Percentiles rank a stretch among this genome's conserved stretches.
Conservation (phyloP, 2,113 vertebrate species). For the Phylloscopus trochilus region DNA sequence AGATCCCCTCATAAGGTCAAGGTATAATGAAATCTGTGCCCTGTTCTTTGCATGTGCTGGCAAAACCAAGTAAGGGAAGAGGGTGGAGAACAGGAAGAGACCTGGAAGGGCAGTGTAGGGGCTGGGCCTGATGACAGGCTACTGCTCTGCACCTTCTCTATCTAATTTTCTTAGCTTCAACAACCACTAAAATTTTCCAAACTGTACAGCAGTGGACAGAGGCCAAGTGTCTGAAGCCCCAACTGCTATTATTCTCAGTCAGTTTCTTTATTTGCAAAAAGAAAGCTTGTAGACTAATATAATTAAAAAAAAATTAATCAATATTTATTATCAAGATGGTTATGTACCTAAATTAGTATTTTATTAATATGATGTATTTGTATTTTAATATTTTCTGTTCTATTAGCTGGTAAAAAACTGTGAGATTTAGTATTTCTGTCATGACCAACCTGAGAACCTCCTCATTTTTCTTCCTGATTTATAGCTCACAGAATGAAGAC, state of each 20-base stretch:
- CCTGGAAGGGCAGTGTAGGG: no score
- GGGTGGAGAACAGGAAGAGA: background rate
- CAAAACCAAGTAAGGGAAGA: background rate
- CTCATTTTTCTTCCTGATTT: slow-evolving; percentile 16
- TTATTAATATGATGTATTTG: background rate
- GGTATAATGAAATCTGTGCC: background rate
- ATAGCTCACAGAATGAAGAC: background rate
- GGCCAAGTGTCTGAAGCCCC: background rate
- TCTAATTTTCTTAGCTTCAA: background rate
- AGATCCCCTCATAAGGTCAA: accelerated
- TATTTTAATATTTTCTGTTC: background rate
- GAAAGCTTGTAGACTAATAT: background rate
- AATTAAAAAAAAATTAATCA: background rate
- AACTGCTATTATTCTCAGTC: background rate
- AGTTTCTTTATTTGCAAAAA: background rate
- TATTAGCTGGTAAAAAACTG: background rate
- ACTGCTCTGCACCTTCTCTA: background rate
- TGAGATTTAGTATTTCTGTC: background rate
- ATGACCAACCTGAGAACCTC: background rate
- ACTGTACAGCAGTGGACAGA: background rate
- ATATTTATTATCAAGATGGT: background rate
- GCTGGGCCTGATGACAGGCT: background rate
- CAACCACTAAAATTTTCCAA: background rate
- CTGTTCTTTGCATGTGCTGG: accelerated
- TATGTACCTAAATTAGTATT: background rate